Evolutionary conservation across 1,140 invertebrate genomes (phyloP), one percentile per base, ranked within the genome.

Genomic region (Apis cerana): DNA sequence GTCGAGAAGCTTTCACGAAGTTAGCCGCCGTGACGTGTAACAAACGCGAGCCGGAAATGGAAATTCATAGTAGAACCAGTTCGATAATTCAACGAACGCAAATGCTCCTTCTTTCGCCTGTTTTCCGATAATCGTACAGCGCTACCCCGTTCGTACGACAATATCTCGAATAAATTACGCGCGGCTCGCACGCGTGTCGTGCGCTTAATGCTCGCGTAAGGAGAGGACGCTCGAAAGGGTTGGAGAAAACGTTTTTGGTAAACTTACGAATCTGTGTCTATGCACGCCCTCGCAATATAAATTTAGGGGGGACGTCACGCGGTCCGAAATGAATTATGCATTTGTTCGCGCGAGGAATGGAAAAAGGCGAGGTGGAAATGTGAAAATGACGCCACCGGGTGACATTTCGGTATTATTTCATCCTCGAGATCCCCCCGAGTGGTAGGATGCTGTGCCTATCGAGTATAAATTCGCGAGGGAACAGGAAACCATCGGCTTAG

Each of bases 241-340:
- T 33, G 33, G 33, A 27, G 27, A 27, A 27, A 27, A 33, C 33
- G 33, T 33, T n/a, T n/a, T n/a, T 33, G 33, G 33, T 33, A 33
- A 33, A 33, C 33, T 33, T 33, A 33, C 33, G 33, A 33, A 33
- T 33, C 33, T 33, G 33, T 33, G 33, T 33, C 33, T 33, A 33
- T 3, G 33, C 33, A 33, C 3, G 33, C 33, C 3, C 21, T 75
- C 72, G 50, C 62, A 21, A 64, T 58, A 75, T 84, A 77, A 85
- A 86, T 85, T 85, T 81, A 72, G 70, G 48, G 68, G 61, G 64
- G 54, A 56, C 54, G 33, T 65, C 33, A 3, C 54, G 58, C 76
- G 76, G 58, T 62, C 65, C 52, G 68, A 54, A 56, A 71, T 80
- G 75, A 86, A 86, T 84, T 85, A 84, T 74, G 71, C 72, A 75